Evolutionary conservation across 2,113 vertebrate genomes (phyloP).

Genomic region (Leucopsar rothschildi): DNA sequence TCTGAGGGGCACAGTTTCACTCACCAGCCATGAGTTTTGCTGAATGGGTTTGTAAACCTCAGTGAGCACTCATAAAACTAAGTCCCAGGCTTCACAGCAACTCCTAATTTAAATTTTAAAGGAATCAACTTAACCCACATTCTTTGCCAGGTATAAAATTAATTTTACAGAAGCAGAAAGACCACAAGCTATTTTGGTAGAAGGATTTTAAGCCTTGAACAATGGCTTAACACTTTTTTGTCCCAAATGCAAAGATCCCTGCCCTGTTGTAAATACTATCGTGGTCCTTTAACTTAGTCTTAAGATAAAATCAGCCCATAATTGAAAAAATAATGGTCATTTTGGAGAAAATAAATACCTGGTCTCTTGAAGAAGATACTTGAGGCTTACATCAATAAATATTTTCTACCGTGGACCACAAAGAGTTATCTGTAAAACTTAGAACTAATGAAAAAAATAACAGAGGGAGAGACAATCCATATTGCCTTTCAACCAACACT

Average conservation of each 20-base stretch:
- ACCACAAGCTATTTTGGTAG: neutral
- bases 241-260: neutral
- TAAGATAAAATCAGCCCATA: neutral
- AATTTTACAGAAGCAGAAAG: neutral
- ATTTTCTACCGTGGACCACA: neutral
- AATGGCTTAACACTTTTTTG: neutral
- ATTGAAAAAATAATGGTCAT: neutral
- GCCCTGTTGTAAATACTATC: neutral
- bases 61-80: conserved; percentile 30
- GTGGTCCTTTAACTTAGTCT: neutral
- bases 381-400: neutral
- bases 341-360: neutral
- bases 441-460: neutral
- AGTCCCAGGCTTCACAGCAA: neutral
- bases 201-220: neutral
- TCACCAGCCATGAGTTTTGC: conserved; percentile 15
- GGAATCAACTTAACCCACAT: neutral
- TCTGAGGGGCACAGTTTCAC: conserved; percentile 41
- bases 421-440: neutral
- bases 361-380: neutral
- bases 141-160: neutral
- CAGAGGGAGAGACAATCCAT: neutral
- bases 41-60: conserved; percentile 40
- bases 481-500: neutral
- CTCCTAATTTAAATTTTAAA: neutral